Percentiles rank a stretch among this genome's conserved stretches.
These are phyloP conservation scores for Rhimphoctona megacephalus DNA, from an alignment of 2,888 invertebrate genomes.

Conservation along the genomic window DNA sequence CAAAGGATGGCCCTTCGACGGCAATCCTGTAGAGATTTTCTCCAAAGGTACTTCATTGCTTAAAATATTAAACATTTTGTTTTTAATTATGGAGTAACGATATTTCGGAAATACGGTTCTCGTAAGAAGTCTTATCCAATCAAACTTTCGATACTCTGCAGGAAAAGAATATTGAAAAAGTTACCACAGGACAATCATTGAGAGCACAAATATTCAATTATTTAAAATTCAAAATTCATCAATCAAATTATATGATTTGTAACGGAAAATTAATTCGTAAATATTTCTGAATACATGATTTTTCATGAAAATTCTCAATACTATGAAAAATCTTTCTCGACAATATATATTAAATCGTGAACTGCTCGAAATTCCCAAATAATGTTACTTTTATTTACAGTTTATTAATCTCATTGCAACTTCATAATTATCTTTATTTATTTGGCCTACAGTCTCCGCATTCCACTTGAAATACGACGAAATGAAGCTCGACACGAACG, in stretches of 20 bases:
- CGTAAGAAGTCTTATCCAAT: neutral
- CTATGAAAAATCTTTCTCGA: neutral
- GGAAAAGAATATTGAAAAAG: neutral
- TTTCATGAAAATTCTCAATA: too few species aligned
- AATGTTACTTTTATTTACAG: neutral
- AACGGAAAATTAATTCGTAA: neutral
- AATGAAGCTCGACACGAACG: conserved; percentile 97
- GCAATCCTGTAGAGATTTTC: conserved; percentile 99
- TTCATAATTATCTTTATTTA: neutral
- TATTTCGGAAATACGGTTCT: neutral
- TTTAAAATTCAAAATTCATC: neutral
- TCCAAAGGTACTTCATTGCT: conserved; percentile 91
- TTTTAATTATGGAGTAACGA: neutral
- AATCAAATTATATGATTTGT: neutral
- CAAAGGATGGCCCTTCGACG: conserved; percentile 99
- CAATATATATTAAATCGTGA: neutral
- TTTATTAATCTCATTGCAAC: neutral
- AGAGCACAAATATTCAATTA: neutral
- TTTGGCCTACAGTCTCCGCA: conserved; percentile 91
- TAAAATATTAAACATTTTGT: neutral
- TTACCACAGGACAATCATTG: too few species aligned
- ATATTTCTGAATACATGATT: too few species aligned
- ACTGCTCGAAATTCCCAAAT: neutral
- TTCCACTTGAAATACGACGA: conserved; percentile 99
- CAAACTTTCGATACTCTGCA: neutral